Percentiles rank a stretch among this genome's conserved stretches.
These are phyloP conservation scores for Salpingus planirostris DNA, from an alignment of 2,888 invertebrate genomes.

Conservation along the genomic window DNA sequence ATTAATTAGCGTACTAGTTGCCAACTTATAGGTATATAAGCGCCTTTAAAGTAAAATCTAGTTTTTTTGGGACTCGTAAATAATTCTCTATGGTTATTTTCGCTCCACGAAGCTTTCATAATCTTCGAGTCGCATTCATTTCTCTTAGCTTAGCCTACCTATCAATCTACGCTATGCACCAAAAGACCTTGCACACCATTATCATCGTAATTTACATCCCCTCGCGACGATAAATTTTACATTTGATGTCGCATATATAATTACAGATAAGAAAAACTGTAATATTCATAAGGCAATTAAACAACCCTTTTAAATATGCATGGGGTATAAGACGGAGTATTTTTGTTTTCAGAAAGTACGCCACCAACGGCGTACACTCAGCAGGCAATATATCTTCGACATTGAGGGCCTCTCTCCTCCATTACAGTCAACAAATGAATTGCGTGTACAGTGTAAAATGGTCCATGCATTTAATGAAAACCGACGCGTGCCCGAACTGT, in stretches of 20 bases:
- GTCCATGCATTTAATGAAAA: too few relatives aligned
- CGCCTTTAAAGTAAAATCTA: neutral
- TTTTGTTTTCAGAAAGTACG: slow-evolving; percentile 11
- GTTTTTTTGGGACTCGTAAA: too few relatives aligned
- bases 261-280: slow-evolving; percentile 17
- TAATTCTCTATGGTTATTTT: too few relatives aligned
- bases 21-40: slow-evolving; percentile 5
- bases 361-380: slow-evolving; percentile 1
- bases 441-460: too few relatives aligned
- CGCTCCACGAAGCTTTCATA: too few relatives aligned
- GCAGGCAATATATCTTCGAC: neutral
- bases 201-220: slow-evolving; percentile 11
- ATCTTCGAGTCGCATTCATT: too few relatives aligned
- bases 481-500: too few relatives aligned
- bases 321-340: slow-evolving; percentile 8
- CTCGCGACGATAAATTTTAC: slow-evolving; percentile 11
- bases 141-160: too few relatives aligned
- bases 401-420: too few relatives aligned
- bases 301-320: slow-evolving; percentile 14
- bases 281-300: slow-evolving; percentile 18
- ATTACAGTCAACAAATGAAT: too few relatives aligned
- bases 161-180: too few relatives aligned
- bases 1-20: slow-evolving; percentile 13
- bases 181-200: slow-evolving; percentile 10
- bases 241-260: slow-evolving; percentile 17